Evolutionary conservation across 2,797 vertebrate genomes (phyloP).

Genomic region (Staurois parvus): DNA sequence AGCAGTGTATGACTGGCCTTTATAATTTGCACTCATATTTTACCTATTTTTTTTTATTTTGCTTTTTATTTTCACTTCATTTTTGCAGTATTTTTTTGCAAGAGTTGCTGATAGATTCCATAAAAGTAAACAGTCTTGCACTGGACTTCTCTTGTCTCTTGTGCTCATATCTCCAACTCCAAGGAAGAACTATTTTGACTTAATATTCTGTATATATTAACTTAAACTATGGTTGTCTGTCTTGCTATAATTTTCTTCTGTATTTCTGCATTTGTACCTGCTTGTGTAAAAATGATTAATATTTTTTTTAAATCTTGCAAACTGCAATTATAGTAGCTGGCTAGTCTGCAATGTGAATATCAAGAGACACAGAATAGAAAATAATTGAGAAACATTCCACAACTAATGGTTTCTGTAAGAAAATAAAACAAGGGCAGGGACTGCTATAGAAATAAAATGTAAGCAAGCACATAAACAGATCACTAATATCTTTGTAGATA

Average conservation of each 20-base stretch:
- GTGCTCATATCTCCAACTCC: no score
- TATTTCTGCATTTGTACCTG: no score
- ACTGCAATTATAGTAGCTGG: conserved; percentile 24
- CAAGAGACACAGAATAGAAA: conserved; percentile 17
- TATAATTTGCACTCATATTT: not conserved
- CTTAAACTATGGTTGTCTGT: no score
- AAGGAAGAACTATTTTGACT: no score
- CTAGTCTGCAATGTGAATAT: conserved; percentile 23
- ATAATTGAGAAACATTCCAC: conserved; percentile 39
- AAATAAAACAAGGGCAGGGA: conserved; percentile 23
- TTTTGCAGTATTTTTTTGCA: no score
- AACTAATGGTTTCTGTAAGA: conserved; percentile 34
- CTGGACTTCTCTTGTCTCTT: no score
- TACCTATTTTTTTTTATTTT: not conserved
- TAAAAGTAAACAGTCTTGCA: conserved; percentile 26
- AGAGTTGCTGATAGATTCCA: conserved; percentile 34
- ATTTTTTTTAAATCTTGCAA: no score
- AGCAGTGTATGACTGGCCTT: no score
- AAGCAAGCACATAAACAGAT: not conserved
- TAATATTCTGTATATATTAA: no score
- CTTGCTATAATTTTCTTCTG: no score
- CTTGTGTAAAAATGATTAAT: no score
- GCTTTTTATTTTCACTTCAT: no score
- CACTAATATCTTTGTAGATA: not conserved
- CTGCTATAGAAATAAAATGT: conserved; percentile 11